Conservation (phyloP, 2,113 vertebrate genomes). For the Procavia capensis region DNA sequence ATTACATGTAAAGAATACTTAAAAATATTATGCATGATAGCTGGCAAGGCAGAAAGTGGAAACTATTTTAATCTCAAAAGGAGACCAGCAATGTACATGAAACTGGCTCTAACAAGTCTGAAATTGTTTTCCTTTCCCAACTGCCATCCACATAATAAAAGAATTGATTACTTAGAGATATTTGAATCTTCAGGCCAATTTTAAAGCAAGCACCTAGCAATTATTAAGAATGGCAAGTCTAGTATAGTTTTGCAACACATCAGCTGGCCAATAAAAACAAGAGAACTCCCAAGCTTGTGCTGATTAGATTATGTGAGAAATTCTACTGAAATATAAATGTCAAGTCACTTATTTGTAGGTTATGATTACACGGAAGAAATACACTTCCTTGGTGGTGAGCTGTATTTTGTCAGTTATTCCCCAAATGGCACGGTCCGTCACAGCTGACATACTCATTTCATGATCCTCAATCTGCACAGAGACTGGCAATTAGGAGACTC, state of each 20-base stretch:
- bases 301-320: constrained; percentile 56
- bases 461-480: not conserved
- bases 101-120: constrained; percentile 68
- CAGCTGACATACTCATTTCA: not conserved
- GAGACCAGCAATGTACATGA: not conserved
- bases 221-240: constrained; percentile 69
- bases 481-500: not conserved
- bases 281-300: constrained; percentile 34
- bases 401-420: not conserved
- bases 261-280: constrained; percentile 50
- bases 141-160: constrained; percentile 24
- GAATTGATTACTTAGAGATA: constrained; percentile 70
- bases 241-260: constrained; percentile 53
- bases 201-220: constrained; percentile 68
- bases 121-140: constrained; percentile 60
- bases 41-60: constrained; percentile 57
- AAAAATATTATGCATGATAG: constrained; percentile 54
- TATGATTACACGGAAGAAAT: not conserved
- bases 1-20: constrained; percentile 12
- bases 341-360: constrained; percentile 18
- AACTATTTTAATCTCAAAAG: constrained; percentile 68
- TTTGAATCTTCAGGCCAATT: constrained; percentile 45
- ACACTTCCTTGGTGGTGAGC: not conserved
- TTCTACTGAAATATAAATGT: not conserved
- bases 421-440: not conserved